phyloP scores from a whole-genome alignment of 1,140 invertebrate species.

The Penaeus chinensis region DNA sequence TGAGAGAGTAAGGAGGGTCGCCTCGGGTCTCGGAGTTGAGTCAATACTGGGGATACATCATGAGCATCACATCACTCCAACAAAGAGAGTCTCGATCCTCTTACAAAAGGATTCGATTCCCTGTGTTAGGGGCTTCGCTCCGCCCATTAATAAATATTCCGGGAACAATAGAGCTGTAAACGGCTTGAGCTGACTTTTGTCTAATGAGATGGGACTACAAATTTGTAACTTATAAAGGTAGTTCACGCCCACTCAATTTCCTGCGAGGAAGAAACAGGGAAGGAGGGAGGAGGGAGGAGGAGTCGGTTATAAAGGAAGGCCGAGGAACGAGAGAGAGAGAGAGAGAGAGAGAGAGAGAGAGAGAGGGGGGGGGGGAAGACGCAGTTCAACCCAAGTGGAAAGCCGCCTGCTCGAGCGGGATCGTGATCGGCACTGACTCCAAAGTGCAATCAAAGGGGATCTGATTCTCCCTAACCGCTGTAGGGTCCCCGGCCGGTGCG shows the following conservation, averaged over 20 bases:
- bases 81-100: slow-evolving; percentile 8
- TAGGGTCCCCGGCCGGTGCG: too few relatives aligned
- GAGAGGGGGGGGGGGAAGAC: neutral
- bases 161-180: slow-evolving; percentile 56
- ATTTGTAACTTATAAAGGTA: slow-evolving; percentile 53
- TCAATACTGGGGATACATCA: slow-evolving; percentile 16
- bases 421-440: too few relatives aligned
- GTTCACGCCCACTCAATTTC: slow-evolving; percentile 48
- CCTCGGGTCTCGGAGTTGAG: too few relatives aligned
- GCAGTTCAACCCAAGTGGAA: too few relatives aligned
- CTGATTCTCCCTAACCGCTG: too few relatives aligned
- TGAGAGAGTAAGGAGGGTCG: neutral
- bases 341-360: neutral
- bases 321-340: neutral
- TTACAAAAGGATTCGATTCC: slow-evolving; percentile 50
- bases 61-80: slow-evolving; percentile 34
- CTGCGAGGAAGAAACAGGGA: neutral
- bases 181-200: slow-evolving; percentile 1
- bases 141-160: slow-evolving; percentile 49
- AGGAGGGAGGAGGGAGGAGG: neutral
- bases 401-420: too few relatives aligned
- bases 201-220: slow-evolving; percentile 51
- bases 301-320: neutral
- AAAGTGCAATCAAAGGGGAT: too few relatives aligned
- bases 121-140: slow-evolving; percentile 26